Evolutionary conservation across 2,888 invertebrate species (phyloP), one percentile per base, ranked within the genome.

Genomic region (Nipponacmea schrenckii): DNA sequence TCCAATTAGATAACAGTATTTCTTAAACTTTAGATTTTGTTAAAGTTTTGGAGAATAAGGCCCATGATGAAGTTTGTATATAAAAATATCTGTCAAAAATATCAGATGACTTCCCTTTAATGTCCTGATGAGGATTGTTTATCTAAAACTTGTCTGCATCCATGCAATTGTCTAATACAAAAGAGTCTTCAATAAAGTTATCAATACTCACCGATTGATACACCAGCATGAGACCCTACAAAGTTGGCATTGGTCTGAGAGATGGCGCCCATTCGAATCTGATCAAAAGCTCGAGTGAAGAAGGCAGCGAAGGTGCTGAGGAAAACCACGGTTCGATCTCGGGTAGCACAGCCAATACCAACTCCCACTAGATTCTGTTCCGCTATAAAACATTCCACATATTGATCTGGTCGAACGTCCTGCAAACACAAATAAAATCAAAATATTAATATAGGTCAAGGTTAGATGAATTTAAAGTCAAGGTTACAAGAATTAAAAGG

Each of bases 221-320:
- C 94, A 63, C 99, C 99, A 89, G 96, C 97, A 90, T 99, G 99
- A 0, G 98, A 98, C 0, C 98, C 98, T 74, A 92, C 96, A 89
- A 97, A 95, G 90, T 98, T 99, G 26, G 96, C 94, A 90, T 99
- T 98, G 31, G 96, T 95, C 91, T 97, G 97, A 50, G 98, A 98
- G 88, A 99, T 97, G 67, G 98, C 99, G 26, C 96, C 99, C 98
- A 99, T 99, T 77, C 99, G 94, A 87, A 99, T 95, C 92, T 99
- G 98, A 91, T 99, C 98, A 89, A 94, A 97, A 67, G 97, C 96
- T 82, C 99, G 92, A 2, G 96, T 94, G 89, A 98, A 95, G 93
- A 99, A 99, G 2, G 96, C 95, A 50, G 98, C 98, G 90, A 99
- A 99, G 14, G 99, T 98, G 72, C 97, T 97, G 2, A 93, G 95